These are phyloP conservation scores for Phaethornis superciliosus DNA, from an alignment of 2,113 vertebrate species.

Conservation along the genomic window DNA sequence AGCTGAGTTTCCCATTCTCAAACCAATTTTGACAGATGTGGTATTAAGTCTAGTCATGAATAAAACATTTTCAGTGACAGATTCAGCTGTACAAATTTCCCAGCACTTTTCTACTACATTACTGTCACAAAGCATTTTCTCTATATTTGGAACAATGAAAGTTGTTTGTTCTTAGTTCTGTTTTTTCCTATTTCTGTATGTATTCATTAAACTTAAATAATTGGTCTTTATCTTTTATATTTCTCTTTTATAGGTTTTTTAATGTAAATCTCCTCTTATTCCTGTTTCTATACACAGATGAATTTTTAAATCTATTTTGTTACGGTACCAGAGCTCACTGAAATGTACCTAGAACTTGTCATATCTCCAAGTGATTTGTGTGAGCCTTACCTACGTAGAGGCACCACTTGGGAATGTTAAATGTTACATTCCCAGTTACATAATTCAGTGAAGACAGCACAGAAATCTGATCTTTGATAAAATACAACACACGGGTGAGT, in stretches of 20 bases:
- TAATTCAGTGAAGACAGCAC: background rate
- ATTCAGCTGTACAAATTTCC: background rate
- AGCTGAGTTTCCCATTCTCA: slow-evolving; percentile 22
- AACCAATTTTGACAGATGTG: slow-evolving; percentile 49
- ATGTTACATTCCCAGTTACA: background rate
- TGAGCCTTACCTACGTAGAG: background rate
- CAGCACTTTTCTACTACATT: slow-evolving; percentile 5
- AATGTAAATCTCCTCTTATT: background rate
- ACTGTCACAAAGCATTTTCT: background rate
- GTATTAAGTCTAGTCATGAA: slow-evolving; percentile 41
- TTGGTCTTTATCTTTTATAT: background rate
- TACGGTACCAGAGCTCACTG: background rate
- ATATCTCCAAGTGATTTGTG: background rate
- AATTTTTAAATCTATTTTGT: background rate
- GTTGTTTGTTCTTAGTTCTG: background rate
- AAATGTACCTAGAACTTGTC: background rate
- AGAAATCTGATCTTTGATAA: background rate
- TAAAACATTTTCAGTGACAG: slow-evolving; percentile 17
- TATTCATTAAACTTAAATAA: background rate
- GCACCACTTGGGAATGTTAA: background rate
- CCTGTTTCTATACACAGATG: background rate
- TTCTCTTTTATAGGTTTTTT: background rate
- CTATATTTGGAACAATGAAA: background rate
- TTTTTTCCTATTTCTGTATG: background rate
- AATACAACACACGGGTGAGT: background rate